Percentiles rank a stretch among this genome's conserved stretches.
phyloP scores from a whole-genome alignment of 2,797 vertebrate genomes.

The Halcyon badia region DNA sequence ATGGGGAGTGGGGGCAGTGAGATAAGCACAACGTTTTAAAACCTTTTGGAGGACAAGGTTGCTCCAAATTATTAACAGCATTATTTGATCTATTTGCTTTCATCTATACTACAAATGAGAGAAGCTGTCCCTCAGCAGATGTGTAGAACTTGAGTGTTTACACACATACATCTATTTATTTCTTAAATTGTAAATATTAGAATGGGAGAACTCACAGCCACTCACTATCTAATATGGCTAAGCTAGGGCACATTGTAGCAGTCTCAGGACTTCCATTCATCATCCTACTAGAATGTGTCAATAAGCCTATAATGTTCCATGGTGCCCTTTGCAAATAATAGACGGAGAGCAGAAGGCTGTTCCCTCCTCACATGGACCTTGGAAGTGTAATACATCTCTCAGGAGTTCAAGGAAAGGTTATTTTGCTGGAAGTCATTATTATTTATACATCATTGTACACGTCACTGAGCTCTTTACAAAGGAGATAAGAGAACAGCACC shows the following conservation, averaged over 20 bases:
- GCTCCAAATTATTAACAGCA: neutral
- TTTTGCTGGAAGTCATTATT: neutral
- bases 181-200: neutral
- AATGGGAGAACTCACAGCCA: neutral
- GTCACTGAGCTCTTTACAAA: neutral
- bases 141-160: neutral
- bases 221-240: neutral
- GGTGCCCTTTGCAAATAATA: neutral
- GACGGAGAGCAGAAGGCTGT: neutral
- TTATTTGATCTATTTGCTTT: neutral
- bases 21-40: neutral
- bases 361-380: neutral
- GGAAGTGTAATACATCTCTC: neutral
- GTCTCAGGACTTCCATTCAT: neutral
- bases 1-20: neutral
- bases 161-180: neutral
- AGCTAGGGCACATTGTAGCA: neutral
- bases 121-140: neutral
- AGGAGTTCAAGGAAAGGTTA: neutral
- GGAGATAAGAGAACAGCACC: neutral
- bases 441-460: neutral
- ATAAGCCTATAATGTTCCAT: neutral
- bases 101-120: neutral
- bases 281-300: neutral
- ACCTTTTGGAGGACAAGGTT: neutral